Percentiles rank a stretch among this genome's conserved stretches.
phyloP scores from a whole-genome alignment of 2,888 invertebrate species.

The Nomada fabriciana region DNA sequence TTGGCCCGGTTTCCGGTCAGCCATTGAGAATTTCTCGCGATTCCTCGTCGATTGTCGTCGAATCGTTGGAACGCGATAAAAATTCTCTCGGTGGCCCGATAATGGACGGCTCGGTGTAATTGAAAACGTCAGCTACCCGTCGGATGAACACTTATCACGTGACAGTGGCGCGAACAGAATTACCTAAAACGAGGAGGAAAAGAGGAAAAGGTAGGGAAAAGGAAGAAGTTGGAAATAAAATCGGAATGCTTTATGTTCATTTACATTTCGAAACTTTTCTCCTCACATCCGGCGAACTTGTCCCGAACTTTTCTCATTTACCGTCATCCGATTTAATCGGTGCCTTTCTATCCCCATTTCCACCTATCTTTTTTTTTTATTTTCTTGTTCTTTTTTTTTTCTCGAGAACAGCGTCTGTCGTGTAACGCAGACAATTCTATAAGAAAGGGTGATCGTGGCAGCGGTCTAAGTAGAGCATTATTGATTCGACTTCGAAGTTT shows the following conservation, averaged over 20 bases:
- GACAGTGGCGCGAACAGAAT: constrained; percentile 16
- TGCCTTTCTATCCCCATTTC: constrained; percentile 8
- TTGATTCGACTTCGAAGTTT: constrained; percentile 9
- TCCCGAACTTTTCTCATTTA: constrained; percentile 60
- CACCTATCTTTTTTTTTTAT: not conserved
- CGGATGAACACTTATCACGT: constrained; percentile 44
- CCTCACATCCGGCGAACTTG: constrained; percentile 33
- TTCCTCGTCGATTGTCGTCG: constrained; percentile 26
- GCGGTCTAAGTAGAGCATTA: constrained; percentile 13
- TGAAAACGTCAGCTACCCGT: constrained; percentile 44
- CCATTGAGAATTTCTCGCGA: constrained; percentile 42
- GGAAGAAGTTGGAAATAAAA: not conserved
- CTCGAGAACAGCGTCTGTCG: constrained; percentile 16
- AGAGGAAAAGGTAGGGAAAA: not conserved
- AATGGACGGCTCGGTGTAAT: constrained; percentile 31
- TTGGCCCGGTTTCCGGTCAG: constrained; percentile 25
- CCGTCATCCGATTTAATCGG: constrained; percentile 57
- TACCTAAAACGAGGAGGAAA: too few relatives aligned
- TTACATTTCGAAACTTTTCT: constrained; percentile 56
- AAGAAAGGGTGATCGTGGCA: constrained; percentile 19
- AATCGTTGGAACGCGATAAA: constrained; percentile 39
- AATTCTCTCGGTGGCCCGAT: constrained; percentile 33
- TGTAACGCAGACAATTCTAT: constrained; percentile 21
- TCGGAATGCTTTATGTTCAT: constrained; percentile 48
- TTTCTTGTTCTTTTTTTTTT: not conserved